Evolutionary conservation across 1,140 invertebrate genomes (phyloP), one percentile per base, ranked within the genome.

Genomic region (Caenorhabditis inopinata): DNA sequence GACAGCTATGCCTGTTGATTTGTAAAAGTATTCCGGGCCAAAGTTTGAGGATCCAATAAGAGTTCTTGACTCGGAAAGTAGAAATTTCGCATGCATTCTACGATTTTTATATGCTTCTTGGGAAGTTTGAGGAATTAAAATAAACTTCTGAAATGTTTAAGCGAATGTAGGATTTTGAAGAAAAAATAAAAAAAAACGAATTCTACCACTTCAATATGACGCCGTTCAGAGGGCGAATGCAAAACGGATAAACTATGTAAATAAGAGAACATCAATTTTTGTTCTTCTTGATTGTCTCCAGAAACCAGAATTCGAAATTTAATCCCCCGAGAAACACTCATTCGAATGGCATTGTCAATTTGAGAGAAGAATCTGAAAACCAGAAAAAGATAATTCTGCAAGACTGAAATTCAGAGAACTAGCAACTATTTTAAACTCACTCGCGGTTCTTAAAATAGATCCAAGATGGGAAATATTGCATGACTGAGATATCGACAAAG

Each of bases 311-410:
- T 68, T 68, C 58, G 11, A 9, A 68, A 68, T 68, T 68, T 38
- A 27, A 68, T 68, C 38, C 58, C 58, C 35, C 58, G 58, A 68
- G 58, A 68, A 68, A 68, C 9, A 68, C 58, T 68, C 58, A 68
- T 68, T 42, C 58, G 58, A 21, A 68, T 68, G 1, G 58, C 58
- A 68, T 68, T 68, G 18, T 68, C 58, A 2, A 68, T 68, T 68
- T 68, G 58, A 21, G 32, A 68, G 32, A 42, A 68, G n/a, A 32
- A 42, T 38, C 58, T 68, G 32, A 68, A 68, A 35, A 29, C 7
- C 2, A 1, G 18, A 27, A 38, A 38, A 38, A 1, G 32, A 18
- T 14, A 9, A 0, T 12, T 11, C 2, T 23, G 2, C 32, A 4
- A 38, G 21, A n/a, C 2, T 35, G 2, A 21, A 25, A 38, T n/a